Evolutionary conservation across 2,888 invertebrate genomes (phyloP).

Genomic region (Himalopsyche anomala): DNA sequence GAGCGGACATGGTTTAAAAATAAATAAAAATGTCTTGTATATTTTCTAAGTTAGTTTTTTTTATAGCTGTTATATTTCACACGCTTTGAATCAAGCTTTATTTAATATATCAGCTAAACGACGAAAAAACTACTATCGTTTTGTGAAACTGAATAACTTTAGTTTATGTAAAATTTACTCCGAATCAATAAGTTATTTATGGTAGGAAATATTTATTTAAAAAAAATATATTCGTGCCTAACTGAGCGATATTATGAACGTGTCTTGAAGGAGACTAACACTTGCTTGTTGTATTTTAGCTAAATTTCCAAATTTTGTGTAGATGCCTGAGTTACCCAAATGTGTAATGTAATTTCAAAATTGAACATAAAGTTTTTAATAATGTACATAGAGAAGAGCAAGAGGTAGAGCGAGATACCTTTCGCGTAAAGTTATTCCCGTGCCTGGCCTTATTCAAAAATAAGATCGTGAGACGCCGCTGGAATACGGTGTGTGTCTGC

Average conservation of each 20-base stretch:
- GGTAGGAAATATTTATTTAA: too few species aligned
- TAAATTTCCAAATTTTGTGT: neutral
- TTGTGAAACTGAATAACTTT: too few species aligned
- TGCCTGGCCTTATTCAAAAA: slow-evolving; percentile 53
- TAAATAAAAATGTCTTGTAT: too few species aligned
- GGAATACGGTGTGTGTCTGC: slow-evolving; percentile 60
- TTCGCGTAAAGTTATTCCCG: slow-evolving; percentile 43
- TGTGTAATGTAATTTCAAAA: slow-evolving; percentile 32
- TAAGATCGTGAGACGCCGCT: slow-evolving; percentile 49
- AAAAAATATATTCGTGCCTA: too few species aligned
- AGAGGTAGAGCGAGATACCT: slow-evolving; percentile 9
- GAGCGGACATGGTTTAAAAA: too few species aligned
- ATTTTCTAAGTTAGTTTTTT: too few species aligned
- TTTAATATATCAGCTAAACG: too few species aligned
- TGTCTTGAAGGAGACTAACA: neutral
- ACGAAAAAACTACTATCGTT: too few species aligned
- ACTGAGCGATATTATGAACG: neutral
- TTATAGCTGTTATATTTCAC: too few species aligned
- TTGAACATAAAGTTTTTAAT: slow-evolving; percentile 41
- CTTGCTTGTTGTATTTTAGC: neutral
- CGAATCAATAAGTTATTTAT: too few species aligned
- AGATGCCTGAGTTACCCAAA: slow-evolving; percentile 28
- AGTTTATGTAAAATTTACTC: too few species aligned
- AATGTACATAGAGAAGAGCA: slow-evolving; percentile 28
- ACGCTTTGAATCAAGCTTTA: too few species aligned